phyloP scores from a whole-genome alignment of 2,888 invertebrate species.

The Sussaba pulchella region DNA sequence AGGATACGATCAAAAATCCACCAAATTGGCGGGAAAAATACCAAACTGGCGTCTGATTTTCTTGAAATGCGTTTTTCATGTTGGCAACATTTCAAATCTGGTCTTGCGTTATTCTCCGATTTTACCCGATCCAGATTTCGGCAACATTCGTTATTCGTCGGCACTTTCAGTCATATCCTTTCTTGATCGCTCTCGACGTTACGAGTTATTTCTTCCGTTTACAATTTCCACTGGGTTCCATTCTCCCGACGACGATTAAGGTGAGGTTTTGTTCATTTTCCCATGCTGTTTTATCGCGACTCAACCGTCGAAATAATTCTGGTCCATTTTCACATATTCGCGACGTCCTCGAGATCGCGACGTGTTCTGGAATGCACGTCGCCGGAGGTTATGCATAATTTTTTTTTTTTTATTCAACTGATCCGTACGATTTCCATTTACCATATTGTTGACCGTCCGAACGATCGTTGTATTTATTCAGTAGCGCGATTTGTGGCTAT shows the following conservation, averaged over 20 bases:
- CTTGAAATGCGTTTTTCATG: too few relatives aligned
- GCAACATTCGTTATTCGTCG: constrained; percentile 5
- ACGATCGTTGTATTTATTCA: constrained; percentile 37
- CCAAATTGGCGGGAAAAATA: too few relatives aligned
- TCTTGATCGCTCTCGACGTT: background rate
- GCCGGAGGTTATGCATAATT: constrained; percentile 61
- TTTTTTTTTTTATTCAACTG: constrained; percentile 14
- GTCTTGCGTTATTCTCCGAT: constrained; percentile 9
- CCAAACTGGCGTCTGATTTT: too few relatives aligned
- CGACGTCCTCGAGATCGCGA: constrained; percentile 18
- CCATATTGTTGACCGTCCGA: constrained; percentile 56
- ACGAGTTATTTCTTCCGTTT: constrained; percentile 57
- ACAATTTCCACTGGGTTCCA: constrained; percentile 59
- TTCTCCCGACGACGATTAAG: constrained; percentile 54
- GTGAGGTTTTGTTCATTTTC: constrained; percentile 41
- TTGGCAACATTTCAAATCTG: too few relatives aligned
- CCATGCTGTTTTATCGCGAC: background rate
- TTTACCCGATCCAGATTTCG: constrained; percentile 16
- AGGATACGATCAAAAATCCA: too few relatives aligned
- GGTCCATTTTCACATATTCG: background rate
- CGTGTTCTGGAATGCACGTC: constrained; percentile 23
- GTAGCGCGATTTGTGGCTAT: background rate
- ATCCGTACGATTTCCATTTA: constrained; percentile 23
- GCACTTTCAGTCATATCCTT: constrained; percentile 9
- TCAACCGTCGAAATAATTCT: background rate